These are phyloP conservation scores for Anthoptus insignis DNA, from an alignment of 2,888 invertebrate genomes.

Conservation along the genomic window DNA sequence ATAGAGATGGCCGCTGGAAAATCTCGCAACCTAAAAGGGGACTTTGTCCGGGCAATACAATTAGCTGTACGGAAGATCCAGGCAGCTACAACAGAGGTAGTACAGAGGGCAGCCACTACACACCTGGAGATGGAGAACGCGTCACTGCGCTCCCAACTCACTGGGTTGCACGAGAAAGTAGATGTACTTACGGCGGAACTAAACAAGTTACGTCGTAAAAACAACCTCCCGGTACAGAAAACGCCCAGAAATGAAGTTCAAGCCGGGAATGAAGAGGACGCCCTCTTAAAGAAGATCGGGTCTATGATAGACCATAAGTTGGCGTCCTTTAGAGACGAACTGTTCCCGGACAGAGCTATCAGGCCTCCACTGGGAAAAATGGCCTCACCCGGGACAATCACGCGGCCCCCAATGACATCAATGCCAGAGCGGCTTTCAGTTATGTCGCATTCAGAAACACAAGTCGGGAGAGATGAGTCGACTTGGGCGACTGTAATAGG, in stretches of 20 bases:
- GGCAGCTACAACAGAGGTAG: slow-evolving; percentile 1
- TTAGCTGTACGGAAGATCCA: slow-evolving; percentile 10
- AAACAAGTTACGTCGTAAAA: neutral
- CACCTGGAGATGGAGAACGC: slow-evolving; percentile 3
- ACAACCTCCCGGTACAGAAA: neutral
- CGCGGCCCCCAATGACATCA: no score
- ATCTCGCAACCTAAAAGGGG: slow-evolving; percentile 20
- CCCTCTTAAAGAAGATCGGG: neutral
- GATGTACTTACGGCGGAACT: slow-evolving; percentile 1
- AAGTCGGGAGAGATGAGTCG: neutral
- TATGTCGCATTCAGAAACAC: neutral
- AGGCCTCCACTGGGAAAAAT: neutral
- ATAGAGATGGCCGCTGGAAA: slow-evolving; percentile 17
- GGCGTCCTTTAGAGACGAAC: neutral
- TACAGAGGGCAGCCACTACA: neutral
- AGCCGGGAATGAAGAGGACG: slow-evolving; percentile 1
- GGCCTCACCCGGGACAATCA: neutral
- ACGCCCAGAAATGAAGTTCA: neutral
- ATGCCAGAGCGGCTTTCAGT: no score
- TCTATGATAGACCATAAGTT: neutral
- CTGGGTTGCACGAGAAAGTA: neutral
- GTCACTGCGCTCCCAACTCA: slow-evolving; percentile 1
- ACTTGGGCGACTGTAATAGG: neutral
- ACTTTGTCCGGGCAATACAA: slow-evolving; percentile 14
- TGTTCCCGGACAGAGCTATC: neutral